Percentiles rank a stretch among this genome's conserved stretches.
phyloP scores from a whole-genome alignment of 2,888 invertebrate species.

The Drosophila pseudotakahashii region DNA sequence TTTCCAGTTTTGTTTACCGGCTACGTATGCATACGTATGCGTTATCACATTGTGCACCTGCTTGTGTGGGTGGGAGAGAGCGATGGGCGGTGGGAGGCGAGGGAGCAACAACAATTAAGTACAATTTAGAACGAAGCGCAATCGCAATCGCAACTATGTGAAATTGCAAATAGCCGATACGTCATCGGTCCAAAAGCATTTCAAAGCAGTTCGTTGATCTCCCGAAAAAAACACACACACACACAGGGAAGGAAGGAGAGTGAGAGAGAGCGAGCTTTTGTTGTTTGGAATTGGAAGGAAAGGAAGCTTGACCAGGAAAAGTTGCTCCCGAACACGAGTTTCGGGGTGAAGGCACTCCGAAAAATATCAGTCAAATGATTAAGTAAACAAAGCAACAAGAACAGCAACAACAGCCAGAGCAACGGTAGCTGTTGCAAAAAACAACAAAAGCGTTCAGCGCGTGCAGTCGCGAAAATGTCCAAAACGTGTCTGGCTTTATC shows the following conservation, averaged over 20 bases:
- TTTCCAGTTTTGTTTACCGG: conserved; percentile 67
- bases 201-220: conserved; percentile 73
- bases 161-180: conserved; percentile 62
- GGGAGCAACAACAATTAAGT: conserved; percentile 20
- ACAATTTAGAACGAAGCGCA: conserved; percentile 40
- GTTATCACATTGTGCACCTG: conserved; percentile 65
- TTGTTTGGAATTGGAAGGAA: conserved; percentile 33
- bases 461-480: conserved; percentile 66
- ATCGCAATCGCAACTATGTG: conserved; percentile 59
- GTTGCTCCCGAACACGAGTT: conserved; percentile 41
- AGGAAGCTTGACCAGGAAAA: conserved; percentile 61
- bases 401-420: not conserved
- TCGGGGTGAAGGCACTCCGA: conserved; percentile 73
- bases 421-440: conserved; percentile 41
- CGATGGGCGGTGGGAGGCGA: not conserved
- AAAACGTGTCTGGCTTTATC: conserved; percentile 70
- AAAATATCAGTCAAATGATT: conserved; percentile 77
- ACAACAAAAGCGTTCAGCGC: conserved; percentile 40
- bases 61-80: conserved; percentile 26
- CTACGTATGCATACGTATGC: conserved; percentile 47
- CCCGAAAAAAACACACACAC: conserved; percentile 15
- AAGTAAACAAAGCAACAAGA: conserved; percentile 54
- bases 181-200: conserved; percentile 65
- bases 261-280: conserved; percentile 60
- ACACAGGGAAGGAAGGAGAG: not conserved